Base-by-base conservation (phyloP, 2,797 vertebrate species). In the Varecia variegata region DNA sequence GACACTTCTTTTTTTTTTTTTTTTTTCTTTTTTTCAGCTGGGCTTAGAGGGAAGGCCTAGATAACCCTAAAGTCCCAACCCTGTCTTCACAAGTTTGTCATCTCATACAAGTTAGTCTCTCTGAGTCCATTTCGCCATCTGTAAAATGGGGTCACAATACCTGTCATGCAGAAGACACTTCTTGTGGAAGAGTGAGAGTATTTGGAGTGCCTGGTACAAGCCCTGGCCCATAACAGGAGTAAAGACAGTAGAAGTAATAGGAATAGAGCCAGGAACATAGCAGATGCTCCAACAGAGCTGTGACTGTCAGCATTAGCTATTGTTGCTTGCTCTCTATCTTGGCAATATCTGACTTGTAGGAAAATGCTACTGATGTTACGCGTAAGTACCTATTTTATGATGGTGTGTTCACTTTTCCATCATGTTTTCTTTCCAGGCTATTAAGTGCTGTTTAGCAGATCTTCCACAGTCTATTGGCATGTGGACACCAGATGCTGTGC, bases 391-490 rank as follows among this genome's bases (percentile, higher is more conserved):
- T 71, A 8, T 86, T 90, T 85, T 97, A 58, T 93, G 50, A 67
- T 74, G 65, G 5, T 15, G 45, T 77, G 18, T 60, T 97, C 30
- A 11, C 56, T 17, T 18, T 83, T 86, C 25, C 79, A 5, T 70
- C 71, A 0, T 93, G 35, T 95, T 98, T 77, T 91, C 1, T 97
- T 96, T 98, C 91, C 96, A 99, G 99, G 99, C 99, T 73, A 96
- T 99, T 60, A 99, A 98, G 96, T 99, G 99, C 98, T 98, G 98
- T 79, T 98, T 99, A 85, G 99, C 99, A 43, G 99, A 99, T 82
- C 93, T 99, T 86, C 97, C 98, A 5, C 98, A 98, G 67, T 98
- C 98, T 84, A 98, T 98, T 94, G 98, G 98, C 94, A 99, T 99
- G 98, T 99, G 99, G 99, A 99, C 99, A 79, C 98, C 99, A 67